Conservation (phyloP, 2,113 vertebrate genomes). For the Aegypius monachus region DNA sequence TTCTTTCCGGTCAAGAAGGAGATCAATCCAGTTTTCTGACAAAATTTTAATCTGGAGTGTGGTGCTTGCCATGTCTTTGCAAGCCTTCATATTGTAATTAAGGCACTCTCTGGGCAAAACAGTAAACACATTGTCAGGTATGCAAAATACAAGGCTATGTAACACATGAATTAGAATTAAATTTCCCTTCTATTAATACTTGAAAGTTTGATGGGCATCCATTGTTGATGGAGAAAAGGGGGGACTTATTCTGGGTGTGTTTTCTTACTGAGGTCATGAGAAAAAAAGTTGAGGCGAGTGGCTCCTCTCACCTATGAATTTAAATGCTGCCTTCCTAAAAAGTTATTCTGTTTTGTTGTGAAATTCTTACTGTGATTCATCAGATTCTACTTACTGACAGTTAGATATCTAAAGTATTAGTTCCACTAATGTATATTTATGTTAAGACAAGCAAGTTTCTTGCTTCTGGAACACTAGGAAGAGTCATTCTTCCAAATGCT, state of each 20-base stretch:
- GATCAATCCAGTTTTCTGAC: background rate
- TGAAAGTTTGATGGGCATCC: background rate
- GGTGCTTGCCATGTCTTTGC: background rate
- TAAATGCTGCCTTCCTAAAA: background rate
- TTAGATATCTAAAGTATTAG: background rate
- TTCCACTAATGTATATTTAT: background rate
- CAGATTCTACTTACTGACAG: background rate
- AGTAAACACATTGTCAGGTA: background rate
- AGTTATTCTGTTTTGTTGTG: background rate
- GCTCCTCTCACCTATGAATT: background rate
- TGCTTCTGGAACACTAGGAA: background rate
- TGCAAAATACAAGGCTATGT: background rate
- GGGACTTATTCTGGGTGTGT: background rate
- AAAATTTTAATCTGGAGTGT: background rate
- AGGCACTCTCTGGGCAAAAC: background rate
- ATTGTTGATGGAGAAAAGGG: background rate
- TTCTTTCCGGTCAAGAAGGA: background rate
- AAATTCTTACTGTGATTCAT: background rate
- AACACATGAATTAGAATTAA: background rate
- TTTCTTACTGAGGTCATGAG: background rate
- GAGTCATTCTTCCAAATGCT: background rate
- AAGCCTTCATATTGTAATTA: background rate
- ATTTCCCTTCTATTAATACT: background rate
- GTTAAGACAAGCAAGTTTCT: background rate
- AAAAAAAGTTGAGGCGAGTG: background rate